Evolutionary conservation across 2,888 invertebrate species (phyloP).

Genomic region (Caenorhabditis sp.): DNA sequence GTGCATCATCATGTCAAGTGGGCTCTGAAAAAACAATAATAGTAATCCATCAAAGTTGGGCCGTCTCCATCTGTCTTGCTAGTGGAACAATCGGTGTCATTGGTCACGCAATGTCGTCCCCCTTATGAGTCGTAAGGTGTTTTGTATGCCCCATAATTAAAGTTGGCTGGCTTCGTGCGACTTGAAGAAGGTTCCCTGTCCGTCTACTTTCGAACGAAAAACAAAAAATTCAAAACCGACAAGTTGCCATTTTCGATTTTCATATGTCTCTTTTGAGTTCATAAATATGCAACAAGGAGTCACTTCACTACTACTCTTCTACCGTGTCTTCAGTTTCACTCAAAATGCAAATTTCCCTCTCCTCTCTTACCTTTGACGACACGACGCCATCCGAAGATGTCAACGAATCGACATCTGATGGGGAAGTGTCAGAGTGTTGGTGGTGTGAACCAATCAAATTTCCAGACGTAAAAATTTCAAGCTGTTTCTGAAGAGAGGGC

Average conservation of each 20-base stretch:
- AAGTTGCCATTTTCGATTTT: slow-evolving; percentile 21
- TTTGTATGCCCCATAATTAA: slow-evolving; percentile 51
- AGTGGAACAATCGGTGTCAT: slow-evolving; percentile 48
- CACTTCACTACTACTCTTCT: not conserved
- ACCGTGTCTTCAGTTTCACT: slow-evolving; percentile 46
- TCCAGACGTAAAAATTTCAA: slow-evolving; percentile 49
- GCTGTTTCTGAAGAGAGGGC: slow-evolving; percentile 41
- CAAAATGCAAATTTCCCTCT: slow-evolving; percentile 37
- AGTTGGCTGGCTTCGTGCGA: slow-evolving; percentile 30
- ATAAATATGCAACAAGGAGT: slow-evolving; percentile 57
- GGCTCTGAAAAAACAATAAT: slow-evolving; percentile 61
- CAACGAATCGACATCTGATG: slow-evolving; percentile 61
- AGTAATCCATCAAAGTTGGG: slow-evolving; percentile 61
- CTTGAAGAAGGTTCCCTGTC: not conserved
- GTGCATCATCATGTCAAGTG: slow-evolving; percentile 27
- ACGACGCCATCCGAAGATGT: slow-evolving; percentile 35
- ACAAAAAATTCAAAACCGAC: slow-evolving; percentile 24
- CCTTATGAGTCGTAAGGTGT: slow-evolving; percentile 44
- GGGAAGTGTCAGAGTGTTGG: slow-evolving; percentile 54
- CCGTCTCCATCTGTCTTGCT: not conserved
- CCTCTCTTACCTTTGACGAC: slow-evolving; percentile 44
- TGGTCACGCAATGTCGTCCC: slow-evolving; percentile 58
- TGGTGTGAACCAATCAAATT: not conserved
- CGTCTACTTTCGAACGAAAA: slow-evolving; percentile 11
- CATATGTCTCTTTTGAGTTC: slow-evolving; percentile 29